A percentile compares a stretch with the other conserved stretches of the same genome.
phyloP scores from a whole-genome alignment of 2,797 vertebrate genomes.

The Tokudaia tokunoshimensis region DNA sequence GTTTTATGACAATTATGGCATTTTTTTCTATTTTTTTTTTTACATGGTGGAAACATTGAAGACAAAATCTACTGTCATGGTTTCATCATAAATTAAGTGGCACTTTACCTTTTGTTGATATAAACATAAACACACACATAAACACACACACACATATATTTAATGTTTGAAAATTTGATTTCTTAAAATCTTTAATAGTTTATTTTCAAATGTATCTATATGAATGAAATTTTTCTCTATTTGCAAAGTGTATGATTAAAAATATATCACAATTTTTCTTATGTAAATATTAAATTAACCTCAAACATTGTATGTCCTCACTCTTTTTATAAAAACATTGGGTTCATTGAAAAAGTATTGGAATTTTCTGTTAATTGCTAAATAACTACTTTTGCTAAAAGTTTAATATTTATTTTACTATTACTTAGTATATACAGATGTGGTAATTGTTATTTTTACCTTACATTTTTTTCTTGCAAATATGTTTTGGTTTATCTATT shows the following conservation, averaged over 20 bases:
- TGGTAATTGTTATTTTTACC: background rate
- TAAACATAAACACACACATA: background rate
- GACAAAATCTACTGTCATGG: background rate
- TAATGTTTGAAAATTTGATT: background rate
- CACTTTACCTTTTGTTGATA: background rate
- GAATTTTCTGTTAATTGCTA: background rate
- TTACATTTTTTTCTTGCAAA: background rate
- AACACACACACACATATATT: background rate
- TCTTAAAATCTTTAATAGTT: background rate
- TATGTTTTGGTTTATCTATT: background rate
- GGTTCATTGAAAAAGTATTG: background rate
- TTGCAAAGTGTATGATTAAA: background rate
- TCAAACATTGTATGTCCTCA: background rate
- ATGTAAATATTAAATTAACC: background rate
- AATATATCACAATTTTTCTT: background rate
- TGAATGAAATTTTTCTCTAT: background rate
- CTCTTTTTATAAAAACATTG: background rate
- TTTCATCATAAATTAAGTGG: no score
- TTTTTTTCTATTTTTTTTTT: background rate
- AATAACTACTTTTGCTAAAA: background rate
- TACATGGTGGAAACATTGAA: background rate
- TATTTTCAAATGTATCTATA: background rate
- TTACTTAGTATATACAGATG: background rate
- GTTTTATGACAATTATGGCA: background rate
- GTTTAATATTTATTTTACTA: background rate